Conservation (phyloP, 2,113 vertebrate genomes). For the Camelus dromedarius region DNA sequence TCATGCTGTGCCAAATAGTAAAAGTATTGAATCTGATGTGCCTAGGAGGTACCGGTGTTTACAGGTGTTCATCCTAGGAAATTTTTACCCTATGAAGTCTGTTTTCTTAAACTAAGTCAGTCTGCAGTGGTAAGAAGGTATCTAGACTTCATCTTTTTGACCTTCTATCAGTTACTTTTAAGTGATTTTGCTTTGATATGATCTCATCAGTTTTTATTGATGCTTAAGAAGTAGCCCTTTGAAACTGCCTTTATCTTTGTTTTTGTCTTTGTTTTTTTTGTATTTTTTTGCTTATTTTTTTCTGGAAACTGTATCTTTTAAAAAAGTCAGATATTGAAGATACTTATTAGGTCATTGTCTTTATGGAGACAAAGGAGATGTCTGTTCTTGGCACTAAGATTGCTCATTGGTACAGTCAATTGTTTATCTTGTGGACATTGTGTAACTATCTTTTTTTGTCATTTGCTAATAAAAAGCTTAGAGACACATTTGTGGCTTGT, state of each 20-base stretch:
- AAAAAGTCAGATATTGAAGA: background rate
- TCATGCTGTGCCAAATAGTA: conserved; percentile 28
- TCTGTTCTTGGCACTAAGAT: background rate
- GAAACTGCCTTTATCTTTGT: background rate
- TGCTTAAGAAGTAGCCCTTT: conserved; percentile 26
- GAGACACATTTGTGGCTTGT: background rate
- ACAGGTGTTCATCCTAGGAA: background rate
- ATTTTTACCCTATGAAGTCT: background rate
- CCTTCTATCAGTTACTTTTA: background rate
- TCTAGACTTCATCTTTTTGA: conserved; percentile 22
- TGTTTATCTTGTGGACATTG: background rate
- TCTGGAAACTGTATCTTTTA: background rate
- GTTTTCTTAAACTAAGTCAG: background rate
- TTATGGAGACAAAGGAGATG: background rate
- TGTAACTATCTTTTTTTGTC: background rate
- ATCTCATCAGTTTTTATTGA: background rate
- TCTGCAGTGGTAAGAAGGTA: background rate
- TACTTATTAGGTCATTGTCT: background rate
- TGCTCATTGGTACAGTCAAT: background rate
- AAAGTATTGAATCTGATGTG: conserved; percentile 19
- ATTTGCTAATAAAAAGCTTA: conserved; percentile 26
- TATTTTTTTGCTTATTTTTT: no score
- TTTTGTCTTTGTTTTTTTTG: no score
- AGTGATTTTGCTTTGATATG: conserved; percentile 27
- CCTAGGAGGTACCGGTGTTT: background rate